phyloP scores from a whole-genome alignment of 2,797 vertebrate species.

The Craterocephalus amniculus region DNA sequence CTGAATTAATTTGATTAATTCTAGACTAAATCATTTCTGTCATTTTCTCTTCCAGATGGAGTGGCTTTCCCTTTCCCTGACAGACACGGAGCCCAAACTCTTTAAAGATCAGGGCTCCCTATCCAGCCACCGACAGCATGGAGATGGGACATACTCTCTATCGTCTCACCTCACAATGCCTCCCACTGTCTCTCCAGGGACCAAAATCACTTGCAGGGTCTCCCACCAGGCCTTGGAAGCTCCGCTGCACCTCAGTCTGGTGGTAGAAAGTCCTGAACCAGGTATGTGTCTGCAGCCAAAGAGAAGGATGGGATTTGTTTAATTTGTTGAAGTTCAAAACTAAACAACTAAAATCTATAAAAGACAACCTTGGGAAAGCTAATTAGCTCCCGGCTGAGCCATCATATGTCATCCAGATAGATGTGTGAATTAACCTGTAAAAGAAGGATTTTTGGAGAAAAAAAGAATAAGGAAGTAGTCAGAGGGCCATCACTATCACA shows the following conservation, averaged over 20 bases:
- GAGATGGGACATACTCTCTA: constrained; percentile 82
- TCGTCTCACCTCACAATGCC: constrained; percentile 79
- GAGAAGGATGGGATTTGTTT: not conserved
- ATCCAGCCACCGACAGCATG: constrained; percentile 85
- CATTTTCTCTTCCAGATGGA: constrained; percentile 76
- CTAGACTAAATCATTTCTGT: not conserved
- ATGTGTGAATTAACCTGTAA: no score
- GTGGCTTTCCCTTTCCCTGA: constrained; percentile 78
- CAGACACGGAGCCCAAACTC: constrained; percentile 60
- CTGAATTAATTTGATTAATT: not conserved
- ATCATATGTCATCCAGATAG: no score
- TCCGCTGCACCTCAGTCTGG: constrained; percentile 67
- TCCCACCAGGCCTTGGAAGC: constrained; percentile 80
- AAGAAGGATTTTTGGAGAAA: no score
- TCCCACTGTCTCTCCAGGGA: constrained; percentile 60
- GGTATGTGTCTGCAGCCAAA: constrained; percentile 43
- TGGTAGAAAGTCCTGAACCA: constrained; percentile 63
- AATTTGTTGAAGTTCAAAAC: no score
- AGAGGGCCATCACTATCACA: no score
- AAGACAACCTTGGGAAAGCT: no score
- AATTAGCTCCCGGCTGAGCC: no score
- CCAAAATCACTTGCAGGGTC: constrained; percentile 84
- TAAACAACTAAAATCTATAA: not conserved
- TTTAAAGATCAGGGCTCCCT: constrained; percentile 70
- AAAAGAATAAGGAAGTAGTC: no score